A percentile compares a stretch with the other conserved stretches of the same genome.
Conservation (phyloP, 2,797 vertebrate genomes). For the Coilia nasus region DNA sequence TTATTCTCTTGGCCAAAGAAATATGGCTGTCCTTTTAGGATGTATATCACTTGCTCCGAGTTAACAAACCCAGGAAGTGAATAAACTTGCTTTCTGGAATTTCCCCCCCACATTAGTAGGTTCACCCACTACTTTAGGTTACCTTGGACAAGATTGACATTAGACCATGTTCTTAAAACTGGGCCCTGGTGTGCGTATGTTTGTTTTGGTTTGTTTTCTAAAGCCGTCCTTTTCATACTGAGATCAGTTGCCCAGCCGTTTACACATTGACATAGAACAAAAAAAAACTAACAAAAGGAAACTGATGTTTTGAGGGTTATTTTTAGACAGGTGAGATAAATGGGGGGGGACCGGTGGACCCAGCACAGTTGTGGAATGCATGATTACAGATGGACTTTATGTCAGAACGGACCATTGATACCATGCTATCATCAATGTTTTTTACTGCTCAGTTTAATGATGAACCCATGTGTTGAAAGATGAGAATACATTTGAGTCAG, state of each 20-base stretch:
- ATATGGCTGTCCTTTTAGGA: no score
- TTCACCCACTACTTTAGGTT: no score
- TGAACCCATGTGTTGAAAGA: neutral
- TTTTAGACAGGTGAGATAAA: neutral
- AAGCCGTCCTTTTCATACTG: conserved; percentile 9
- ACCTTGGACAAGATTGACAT: no score
- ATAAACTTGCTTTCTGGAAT: no score
- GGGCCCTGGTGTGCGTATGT: neutral
- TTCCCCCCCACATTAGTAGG: no score
- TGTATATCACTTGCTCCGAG: no score
- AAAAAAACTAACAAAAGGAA: neutral
- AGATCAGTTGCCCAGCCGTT: neutral
- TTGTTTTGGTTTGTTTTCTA: neutral
- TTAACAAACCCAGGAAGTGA: no score
- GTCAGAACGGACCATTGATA: conserved; percentile 16
- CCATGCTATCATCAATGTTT: conserved; percentile 7
- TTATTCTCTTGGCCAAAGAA: no score
- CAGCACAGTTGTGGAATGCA: neutral
- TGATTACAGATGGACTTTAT: neutral
- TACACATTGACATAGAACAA: neutral
- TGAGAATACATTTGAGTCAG: neutral
- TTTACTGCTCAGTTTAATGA: neutral
- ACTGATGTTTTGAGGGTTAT: neutral
- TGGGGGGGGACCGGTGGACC: neutral
- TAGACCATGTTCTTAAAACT: no score